A percentile compares a stretch with the other conserved stretches of the same genome.
These are phyloP conservation scores for Micoletzkya japonica DNA, from an alignment of 2,888 invertebrate genomes.

Conservation along the genomic window DNA sequence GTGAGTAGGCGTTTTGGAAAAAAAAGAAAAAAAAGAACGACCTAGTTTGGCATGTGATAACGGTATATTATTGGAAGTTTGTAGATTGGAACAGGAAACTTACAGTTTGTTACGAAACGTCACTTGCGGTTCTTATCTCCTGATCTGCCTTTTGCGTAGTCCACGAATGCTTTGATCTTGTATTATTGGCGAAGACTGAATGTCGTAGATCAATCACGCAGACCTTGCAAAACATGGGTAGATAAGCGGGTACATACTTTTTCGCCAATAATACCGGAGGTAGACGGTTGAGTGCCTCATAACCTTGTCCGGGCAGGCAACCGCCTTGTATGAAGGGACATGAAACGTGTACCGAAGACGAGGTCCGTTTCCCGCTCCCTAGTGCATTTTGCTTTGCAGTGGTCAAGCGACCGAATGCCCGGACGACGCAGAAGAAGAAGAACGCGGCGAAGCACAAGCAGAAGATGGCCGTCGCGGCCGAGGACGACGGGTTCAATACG, in stretches of 20 bases:
- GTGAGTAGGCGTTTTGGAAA: slow-evolving; percentile 16
- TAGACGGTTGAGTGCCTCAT: background rate
- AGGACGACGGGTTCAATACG: slow-evolving; percentile 48
- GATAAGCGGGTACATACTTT: too few relatives aligned
- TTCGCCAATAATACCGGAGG: too few relatives aligned
- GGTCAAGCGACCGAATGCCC: slow-evolving; percentile 2
- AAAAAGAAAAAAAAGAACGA: too few relatives aligned
- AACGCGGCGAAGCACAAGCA: slow-evolving; percentile 40
- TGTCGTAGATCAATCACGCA: too few relatives aligned
- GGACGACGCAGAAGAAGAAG: slow-evolving; percentile 41
- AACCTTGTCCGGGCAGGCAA: background rate
- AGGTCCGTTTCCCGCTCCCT: background rate
- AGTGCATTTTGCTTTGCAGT: background rate
- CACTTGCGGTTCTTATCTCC: background rate
- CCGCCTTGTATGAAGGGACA: background rate
- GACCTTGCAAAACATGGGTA: too few relatives aligned
- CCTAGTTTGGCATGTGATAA: too few relatives aligned
- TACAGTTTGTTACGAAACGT: background rate
- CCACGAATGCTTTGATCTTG: background rate
- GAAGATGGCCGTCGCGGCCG: slow-evolving; percentile 35
- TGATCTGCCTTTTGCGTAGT: background rate
- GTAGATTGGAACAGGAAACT: background rate
- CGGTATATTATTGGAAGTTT: background rate
- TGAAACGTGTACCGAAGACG: background rate
- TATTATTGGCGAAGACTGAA: too few relatives aligned